Percentiles rank a stretch among this genome's conserved stretches.
Conservation (phyloP, 35 echinoderm and acorn worm species). For the Eucidaris tribuloides region DNA sequence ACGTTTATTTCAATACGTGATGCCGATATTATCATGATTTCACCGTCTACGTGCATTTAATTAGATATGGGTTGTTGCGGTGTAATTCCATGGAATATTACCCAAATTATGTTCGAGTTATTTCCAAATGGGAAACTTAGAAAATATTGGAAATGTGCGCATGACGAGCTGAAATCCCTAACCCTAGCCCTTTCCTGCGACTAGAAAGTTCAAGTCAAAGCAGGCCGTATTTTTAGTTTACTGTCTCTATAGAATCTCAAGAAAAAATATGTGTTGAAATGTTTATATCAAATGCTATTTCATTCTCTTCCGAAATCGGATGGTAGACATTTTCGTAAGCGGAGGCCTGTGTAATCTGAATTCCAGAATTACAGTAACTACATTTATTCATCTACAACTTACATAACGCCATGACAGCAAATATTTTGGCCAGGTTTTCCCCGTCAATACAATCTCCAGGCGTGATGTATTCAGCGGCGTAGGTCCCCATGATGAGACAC, state of each 20-base stretch:
- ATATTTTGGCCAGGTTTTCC: background rate
- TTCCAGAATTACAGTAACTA: background rate
- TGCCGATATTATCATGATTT: background rate
- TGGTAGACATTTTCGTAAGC: too few species aligned
- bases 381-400: background rate
- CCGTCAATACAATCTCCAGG: background rate
- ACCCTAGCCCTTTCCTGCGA: too few species aligned
- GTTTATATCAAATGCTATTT: too few species aligned
- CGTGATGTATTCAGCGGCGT: constrained; percentile 39
- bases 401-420: background rate
- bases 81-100: background rate
- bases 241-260: too few species aligned
- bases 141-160: too few species aligned
- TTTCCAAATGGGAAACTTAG: background rate
- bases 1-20: background rate
- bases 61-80: background rate
- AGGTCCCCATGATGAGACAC: constrained; percentile 76
- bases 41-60: background rate
- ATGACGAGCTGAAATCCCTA: too few species aligned
- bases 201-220: too few species aligned
- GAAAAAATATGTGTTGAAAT: too few species aligned
- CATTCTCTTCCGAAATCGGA: too few species aligned
- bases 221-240: too few species aligned
- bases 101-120: background rate
- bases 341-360: background rate